Percentiles rank a stretch among this genome's conserved stretches.
phyloP scores from a whole-genome alignment of 2,888 invertebrate species.

The Drosophila emarginata region DNA sequence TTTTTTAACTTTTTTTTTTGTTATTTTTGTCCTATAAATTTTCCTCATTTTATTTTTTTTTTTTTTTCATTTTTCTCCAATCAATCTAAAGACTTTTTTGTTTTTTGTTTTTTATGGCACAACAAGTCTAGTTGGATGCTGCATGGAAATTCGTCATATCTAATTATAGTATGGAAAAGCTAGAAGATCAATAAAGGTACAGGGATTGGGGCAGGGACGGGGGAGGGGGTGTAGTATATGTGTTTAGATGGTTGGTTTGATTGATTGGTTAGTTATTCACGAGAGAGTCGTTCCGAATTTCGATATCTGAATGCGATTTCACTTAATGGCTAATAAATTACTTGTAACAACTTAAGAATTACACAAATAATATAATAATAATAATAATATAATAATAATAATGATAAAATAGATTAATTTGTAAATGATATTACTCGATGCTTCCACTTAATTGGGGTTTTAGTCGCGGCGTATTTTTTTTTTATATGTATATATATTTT shows the following conservation, averaged over 20 bases:
- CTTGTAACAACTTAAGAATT: constrained; percentile 69
- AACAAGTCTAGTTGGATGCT: constrained; percentile 67
- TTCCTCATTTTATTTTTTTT: constrained; percentile 32
- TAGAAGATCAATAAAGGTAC: constrained; percentile 27
- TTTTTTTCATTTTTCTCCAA: too few species aligned
- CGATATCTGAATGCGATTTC: constrained; percentile 49
- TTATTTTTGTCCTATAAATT: constrained; percentile 25
- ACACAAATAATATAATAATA: constrained; percentile 53
- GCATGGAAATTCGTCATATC: constrained; percentile 51
- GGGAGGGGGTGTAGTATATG: background rate
- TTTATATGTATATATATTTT: background rate
- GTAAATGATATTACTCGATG: constrained; percentile 55
- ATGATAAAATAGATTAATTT: constrained; percentile 36
- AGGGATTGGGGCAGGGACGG: background rate
- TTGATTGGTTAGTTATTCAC: background rate
- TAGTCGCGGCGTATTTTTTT: background rate
- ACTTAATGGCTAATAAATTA: constrained; percentile 67
- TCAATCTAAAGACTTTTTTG: constrained; percentile 41
- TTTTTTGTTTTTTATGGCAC: constrained; percentile 59
- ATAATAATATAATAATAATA: constrained; percentile 52
- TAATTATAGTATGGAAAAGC: constrained; percentile 32
- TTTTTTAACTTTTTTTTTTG: constrained; percentile 20
- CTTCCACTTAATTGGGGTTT: constrained; percentile 38
- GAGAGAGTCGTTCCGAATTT: constrained; percentile 16
- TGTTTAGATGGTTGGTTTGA: too few species aligned